phyloP scores from a whole-genome alignment of 2,113 vertebrate genomes.

The Macaca nemestrina region DNA sequence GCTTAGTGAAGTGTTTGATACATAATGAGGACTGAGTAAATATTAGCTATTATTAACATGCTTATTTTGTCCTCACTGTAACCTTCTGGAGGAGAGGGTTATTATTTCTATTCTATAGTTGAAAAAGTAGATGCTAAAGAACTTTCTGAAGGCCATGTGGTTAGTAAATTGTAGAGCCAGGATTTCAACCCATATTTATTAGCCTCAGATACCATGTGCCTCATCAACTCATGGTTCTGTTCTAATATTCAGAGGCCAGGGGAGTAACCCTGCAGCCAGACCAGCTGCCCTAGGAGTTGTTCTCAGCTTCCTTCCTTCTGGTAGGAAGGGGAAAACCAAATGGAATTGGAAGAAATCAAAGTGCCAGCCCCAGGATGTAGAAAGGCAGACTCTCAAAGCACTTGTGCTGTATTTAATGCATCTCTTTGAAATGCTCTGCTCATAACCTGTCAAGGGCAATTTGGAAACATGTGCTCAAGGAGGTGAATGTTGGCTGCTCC shows the following conservation, averaged over 20 bases:
- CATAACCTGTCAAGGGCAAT: slow-evolving; percentile 63
- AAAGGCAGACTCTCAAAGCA: neutral
- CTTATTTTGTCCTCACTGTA: neutral
- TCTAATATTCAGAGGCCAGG: neutral
- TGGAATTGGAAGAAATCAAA: neutral
- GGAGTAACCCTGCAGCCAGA: neutral
- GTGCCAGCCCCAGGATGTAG: neutral
- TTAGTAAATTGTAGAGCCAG: neutral
- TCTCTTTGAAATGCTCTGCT: slow-evolving; percentile 29
- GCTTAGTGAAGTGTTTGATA: neutral
- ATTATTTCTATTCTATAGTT: neutral
- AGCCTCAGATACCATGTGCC: neutral
- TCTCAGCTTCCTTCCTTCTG: neutral
- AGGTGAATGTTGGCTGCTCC: slow-evolving; percentile 24
- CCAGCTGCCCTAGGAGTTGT: neutral
- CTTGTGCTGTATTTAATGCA: neutral
- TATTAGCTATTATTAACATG: neutral
- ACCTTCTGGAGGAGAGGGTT: neutral
- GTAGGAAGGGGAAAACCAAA: neutral
- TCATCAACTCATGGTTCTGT: neutral
- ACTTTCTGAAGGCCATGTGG: neutral
- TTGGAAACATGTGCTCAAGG: slow-evolving; percentile 43
- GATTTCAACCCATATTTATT: neutral
- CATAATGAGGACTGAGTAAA: neutral
- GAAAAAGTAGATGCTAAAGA: neutral